Evolutionary conservation across 1,140 invertebrate genomes (phyloP), one percentile per base, ranked within the genome.

Genomic region (Drosophila persimilis): DNA sequence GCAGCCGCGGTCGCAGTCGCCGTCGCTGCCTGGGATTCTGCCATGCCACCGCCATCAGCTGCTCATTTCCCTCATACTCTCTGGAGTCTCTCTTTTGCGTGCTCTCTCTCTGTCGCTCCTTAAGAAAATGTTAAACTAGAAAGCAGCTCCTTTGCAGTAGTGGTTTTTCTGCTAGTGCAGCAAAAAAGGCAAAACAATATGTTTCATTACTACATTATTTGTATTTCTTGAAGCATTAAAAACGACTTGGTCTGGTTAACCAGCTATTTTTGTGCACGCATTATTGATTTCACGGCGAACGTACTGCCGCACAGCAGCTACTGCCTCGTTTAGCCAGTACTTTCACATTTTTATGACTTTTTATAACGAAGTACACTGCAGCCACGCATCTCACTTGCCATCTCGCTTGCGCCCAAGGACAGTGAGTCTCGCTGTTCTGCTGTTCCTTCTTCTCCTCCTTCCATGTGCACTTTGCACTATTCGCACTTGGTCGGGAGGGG

Each of bases 391-490:
- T 0, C 9, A 35, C 31, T 35, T 39, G 35, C 46, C 51, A 31
- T 51, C 47, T 58, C 60, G 20, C 29, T 73, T 55, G 39, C 73
- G 39, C 51, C 45, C 70, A 83, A 88, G 83, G 84, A 88, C 75
- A 79, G 51, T 86, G 64, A 84, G 80, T 83, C 69, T 45, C 54
- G 79, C 79, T 59, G 70, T 66, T 20, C 20, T 63, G 48, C 24
- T 39, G 29, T 48, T 39, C 56, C 47, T 58, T 57, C 51, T 39
- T 9, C 31, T 35, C 9, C 8, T 35, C 9, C 11, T 74, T 24
- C 17, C 46, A 65, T 72, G 66, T 69, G 53, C 75, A 75, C 59
- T 72, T 72, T 75, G 73, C 81, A 80, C 67, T 85, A 77, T 80
- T 58, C 59, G 57, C 39, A 43, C 26, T 72, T 24, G 11, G 35